Conservation (phyloP, 2,888 invertebrate genomes). For the Agrenia bidenticulata region DNA sequence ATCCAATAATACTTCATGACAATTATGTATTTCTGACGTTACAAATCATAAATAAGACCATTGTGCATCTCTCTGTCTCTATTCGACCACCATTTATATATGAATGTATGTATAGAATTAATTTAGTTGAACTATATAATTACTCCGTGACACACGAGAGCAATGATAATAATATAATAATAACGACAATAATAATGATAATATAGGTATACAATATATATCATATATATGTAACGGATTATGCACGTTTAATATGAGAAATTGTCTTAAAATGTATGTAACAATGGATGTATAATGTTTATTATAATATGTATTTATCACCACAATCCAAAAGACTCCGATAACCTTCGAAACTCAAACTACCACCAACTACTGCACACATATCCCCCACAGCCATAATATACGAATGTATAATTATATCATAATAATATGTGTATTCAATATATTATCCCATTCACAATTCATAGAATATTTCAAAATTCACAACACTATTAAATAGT, state of each 20-base stretch:
- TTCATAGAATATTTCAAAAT: no score
- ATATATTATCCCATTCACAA: neutral
- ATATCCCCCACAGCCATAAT: no score
- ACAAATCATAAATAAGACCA: slow-evolving; percentile 11
- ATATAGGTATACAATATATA: no score
- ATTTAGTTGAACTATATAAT: no score
- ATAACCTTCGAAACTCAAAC: neutral
- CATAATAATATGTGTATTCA: neutral
- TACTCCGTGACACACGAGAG: no score
- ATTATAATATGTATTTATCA: slow-evolving; percentile 5
- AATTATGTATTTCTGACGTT: neutral
- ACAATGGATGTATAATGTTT: neutral
- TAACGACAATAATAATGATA: no score
- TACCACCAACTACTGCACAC: neutral
- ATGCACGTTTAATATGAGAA: slow-evolving; percentile 2
- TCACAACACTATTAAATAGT: no score
- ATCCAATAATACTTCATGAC: slow-evolving; percentile 9
- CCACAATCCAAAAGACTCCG: neutral
- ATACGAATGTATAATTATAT: no score
- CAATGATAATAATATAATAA: no score
- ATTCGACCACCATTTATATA: no score
- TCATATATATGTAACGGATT: no score
- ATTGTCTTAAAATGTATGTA: slow-evolving; percentile 8
- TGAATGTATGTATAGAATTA: no score
- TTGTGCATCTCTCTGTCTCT: slow-evolving; percentile 2